Base-by-base conservation (phyloP, 1,140 invertebrate species). In the Calosoma granatense region DNA sequence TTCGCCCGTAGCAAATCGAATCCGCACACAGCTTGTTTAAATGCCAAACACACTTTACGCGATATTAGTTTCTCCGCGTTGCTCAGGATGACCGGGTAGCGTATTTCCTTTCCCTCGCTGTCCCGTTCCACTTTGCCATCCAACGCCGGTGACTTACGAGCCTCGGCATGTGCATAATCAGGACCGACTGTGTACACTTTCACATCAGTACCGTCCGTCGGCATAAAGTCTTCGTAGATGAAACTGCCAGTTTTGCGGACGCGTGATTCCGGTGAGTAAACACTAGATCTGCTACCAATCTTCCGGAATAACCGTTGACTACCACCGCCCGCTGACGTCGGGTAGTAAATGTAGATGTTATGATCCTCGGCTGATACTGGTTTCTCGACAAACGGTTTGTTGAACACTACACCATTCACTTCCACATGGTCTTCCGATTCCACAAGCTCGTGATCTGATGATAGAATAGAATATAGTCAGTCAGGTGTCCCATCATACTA, bases 141-240 rank as follows among this genome's bases (percentile, higher is more conserved):
- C 1, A 98, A 76, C 0, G 95, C 95, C 0, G 97, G 97, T 56
- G 95, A 98, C 75, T 99, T 99, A 26, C 97, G 76, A 0, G 97
- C 97, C 74, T 99, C 97, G 0, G 97, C 97, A 74, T 99, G 97
- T 15, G 96, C 97, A 72, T 99, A 99, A 75, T 98, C 97, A 1
- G 95, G 94, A 0, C 97, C 97, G 14, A 95, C 90, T 11, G 92
- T 93, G 67, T 95, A 95, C 15, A 92, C 88, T 75, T 92, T 92
- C 3, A 92, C 88, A 78, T 92, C 89, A 21, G 88, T 84, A 72
- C 97, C 97, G 82, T 99, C 97, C 20, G 97, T 99, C 1, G 97
- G 96, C 95, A 99, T 99, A 73, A 99, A 99, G 76, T 99, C 97
- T 83, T 99, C 97, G 72, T 99, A 99, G 69, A 99, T 98, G 75